Evolutionary conservation across 2,113 vertebrate species (phyloP).

Genomic region (Paramormyrops kingsleyae): DNA sequence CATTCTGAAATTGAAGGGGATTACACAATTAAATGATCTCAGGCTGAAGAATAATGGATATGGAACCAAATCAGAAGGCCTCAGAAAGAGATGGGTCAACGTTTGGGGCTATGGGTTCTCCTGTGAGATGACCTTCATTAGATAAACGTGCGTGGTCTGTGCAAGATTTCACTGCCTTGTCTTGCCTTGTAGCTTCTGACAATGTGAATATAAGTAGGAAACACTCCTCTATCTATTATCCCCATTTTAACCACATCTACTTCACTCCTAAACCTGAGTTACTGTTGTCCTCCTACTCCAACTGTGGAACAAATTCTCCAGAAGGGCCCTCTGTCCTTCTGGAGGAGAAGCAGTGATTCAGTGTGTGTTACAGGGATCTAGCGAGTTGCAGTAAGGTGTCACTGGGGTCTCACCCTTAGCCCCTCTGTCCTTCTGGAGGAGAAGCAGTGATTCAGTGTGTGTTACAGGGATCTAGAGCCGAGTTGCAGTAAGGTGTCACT

Average conservation of each 20-base stretch:
- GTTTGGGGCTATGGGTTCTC: neutral
- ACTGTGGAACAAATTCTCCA: neutral
- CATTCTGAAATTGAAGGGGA: neutral
- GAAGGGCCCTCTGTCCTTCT: neutral
- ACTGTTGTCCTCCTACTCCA: neutral
- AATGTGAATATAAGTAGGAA: neutral
- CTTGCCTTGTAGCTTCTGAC: neutral
- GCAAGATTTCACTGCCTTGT: neutral
- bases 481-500: neutral
- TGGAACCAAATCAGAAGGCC: neutral
- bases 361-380: neutral
- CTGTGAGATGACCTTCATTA: neutral
- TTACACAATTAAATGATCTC: neutral
- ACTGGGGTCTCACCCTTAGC: neutral
- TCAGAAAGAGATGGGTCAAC: neutral
- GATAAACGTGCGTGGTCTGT: neutral
- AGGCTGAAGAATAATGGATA: neutral
- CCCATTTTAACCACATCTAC: neutral
- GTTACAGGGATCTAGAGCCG: too few species aligned
- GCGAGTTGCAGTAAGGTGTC: neutral
- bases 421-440: too few species aligned
- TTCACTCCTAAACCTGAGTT: neutral
- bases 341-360: neutral
- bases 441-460: too few species aligned
- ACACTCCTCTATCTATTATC: neutral